phyloP scores from a whole-genome alignment of 2,113 vertebrate genomes.

The Patagioenas fasciata region DNA sequence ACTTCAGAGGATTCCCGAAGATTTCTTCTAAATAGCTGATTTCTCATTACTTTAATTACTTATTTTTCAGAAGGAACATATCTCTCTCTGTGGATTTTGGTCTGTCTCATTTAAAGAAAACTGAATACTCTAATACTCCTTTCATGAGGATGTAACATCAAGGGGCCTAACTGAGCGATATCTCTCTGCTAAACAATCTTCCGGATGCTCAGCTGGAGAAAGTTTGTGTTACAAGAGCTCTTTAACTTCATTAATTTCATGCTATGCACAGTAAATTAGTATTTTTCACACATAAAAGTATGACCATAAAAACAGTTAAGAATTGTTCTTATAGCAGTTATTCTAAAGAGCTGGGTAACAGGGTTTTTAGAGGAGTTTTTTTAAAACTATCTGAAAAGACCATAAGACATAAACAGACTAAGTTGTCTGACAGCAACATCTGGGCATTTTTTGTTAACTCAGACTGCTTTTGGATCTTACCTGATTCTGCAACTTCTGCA shows the following conservation, averaged over 20 bases:
- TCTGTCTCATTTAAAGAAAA: neutral
- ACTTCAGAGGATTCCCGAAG: neutral
- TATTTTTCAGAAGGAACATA: neutral
- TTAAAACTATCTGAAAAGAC: neutral
- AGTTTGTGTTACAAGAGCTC: neutral
- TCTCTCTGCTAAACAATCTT: neutral
- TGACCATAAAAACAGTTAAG: neutral
- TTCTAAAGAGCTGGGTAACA: neutral
- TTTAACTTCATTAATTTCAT: neutral
- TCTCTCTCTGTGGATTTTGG: neutral
- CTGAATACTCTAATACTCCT: neutral
- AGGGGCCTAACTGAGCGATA: neutral
- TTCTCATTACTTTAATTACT: neutral
- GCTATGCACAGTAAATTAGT: neutral
- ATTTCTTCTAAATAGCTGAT: neutral
- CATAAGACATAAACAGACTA: neutral
- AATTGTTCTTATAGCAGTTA: neutral
- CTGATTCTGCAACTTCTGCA: constrained; percentile 95
- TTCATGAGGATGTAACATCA: neutral
- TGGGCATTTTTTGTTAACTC: neutral
- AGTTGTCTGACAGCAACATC: neutral
- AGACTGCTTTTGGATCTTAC: constrained; percentile 73
- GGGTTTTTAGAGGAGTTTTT: neutral
- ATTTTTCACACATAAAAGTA: neutral
- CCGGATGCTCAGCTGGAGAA: neutral